Percentiles rank a stretch among this genome's conserved stretches.
Conservation (phyloP, 2,113 vertebrate species). For the Struthio camelus region DNA sequence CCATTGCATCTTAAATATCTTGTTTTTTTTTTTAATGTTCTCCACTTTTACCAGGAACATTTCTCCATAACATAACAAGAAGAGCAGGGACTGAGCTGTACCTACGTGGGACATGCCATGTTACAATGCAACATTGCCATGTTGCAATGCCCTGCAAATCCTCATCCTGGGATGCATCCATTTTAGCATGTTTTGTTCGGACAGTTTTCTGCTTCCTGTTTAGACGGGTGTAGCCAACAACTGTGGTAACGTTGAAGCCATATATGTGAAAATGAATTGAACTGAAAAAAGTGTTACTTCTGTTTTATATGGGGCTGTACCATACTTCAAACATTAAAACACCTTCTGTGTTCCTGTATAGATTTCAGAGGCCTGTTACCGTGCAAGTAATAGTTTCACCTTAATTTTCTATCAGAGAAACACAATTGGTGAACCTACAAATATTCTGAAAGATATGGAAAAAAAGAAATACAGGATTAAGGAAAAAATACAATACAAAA, state of each 20-base stretch:
- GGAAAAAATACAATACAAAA: not conserved
- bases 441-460: not conserved
- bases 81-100: not conserved
- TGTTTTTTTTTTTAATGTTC: not conserved
- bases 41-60: not conserved
- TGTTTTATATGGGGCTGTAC: not conserved
- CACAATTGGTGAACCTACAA: not conserved
- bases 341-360: not conserved
- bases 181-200: not conserved
- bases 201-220: not conserved
- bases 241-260: not conserved
- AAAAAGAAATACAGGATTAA: not conserved
- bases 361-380: not conserved
- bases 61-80: not conserved
- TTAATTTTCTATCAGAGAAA: not conserved
- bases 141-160: accelerated
- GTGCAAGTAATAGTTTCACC: not conserved
- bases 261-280: not conserved
- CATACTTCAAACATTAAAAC: not conserved
- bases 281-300: not conserved
- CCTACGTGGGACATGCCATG: not conserved
- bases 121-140: no score
- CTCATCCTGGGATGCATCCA: accelerated
- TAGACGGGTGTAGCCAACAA: not conserved
- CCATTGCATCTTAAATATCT: accelerated